Evolutionary conservation across 64 coral and sea anemone species (phyloP).

Genomic region (Dendrophyllia cribrosa): DNA sequence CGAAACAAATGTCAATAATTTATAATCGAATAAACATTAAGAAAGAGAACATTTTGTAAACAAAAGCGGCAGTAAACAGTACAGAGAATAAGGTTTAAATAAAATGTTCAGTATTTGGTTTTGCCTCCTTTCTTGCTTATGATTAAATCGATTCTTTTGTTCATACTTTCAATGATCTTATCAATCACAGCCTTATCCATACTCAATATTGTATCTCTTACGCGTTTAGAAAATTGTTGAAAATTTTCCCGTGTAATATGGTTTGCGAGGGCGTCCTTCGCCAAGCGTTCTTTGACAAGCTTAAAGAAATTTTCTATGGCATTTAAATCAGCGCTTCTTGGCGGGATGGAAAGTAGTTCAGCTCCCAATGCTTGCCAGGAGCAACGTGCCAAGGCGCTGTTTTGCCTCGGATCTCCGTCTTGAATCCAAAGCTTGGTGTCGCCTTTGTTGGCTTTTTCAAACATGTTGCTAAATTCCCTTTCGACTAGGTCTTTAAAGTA

Average conservation of each 20-base stretch:
- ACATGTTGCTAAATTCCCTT: background rate
- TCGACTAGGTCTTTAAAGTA: background rate
- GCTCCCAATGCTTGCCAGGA: background rate
- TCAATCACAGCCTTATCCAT: slow-evolving; percentile 9
- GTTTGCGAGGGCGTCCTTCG: background rate
- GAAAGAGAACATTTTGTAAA: slow-evolving; percentile 26
- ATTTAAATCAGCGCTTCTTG: slow-evolving; percentile 3
- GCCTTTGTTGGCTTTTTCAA: background rate
- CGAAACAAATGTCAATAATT: slow-evolving; percentile 37
- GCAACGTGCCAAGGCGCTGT: background rate
- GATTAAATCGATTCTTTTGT: slow-evolving; percentile 1
- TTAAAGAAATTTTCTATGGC: slow-evolving; percentile 43
- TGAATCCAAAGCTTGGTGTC: background rate
- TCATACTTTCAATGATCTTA: slow-evolving; percentile 4
- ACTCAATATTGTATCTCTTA: background rate
- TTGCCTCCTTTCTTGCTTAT: background rate
- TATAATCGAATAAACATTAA: slow-evolving; percentile 31
- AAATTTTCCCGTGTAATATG: slow-evolving; percentile 27
- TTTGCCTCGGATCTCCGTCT: background rate
- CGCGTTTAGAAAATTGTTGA: background rate
- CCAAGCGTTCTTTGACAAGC: background rate
- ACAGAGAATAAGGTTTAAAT: slow-evolving; percentile 10
- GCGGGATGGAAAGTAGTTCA: background rate
- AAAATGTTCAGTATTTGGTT: slow-evolving; percentile 12
- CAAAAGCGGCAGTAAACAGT: slow-evolving; percentile 24